Percentiles rank a stretch among this genome's conserved stretches.
phyloP scores from a whole-genome alignment of 2,888 invertebrate genomes.

The Volucella bombylans region DNA sequence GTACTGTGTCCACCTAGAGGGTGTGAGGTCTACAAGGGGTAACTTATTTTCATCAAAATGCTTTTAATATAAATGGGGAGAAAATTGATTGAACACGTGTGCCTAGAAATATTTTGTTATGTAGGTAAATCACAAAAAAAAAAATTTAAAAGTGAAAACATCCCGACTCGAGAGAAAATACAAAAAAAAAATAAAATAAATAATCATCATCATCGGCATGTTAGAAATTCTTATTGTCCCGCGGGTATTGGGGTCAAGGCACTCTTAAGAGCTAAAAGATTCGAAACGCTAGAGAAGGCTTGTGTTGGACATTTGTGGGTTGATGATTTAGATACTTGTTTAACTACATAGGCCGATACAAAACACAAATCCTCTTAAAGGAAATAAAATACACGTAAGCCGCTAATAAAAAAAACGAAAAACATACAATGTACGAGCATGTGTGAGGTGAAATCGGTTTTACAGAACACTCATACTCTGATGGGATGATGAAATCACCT shows the following conservation, averaged over 20 bases:
- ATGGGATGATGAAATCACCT: conserved; percentile 43
- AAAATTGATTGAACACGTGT: conserved; percentile 51
- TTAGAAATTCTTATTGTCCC: conserved; percentile 47
- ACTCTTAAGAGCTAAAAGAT: conserved; percentile 32
- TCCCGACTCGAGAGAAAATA: neutral
- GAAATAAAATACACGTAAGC: conserved; percentile 47
- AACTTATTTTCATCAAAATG: conserved; percentile 16
- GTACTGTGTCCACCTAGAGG: neutral
- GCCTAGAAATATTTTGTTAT: conserved; percentile 38
- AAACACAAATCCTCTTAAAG: conserved; percentile 56
- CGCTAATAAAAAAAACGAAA: conserved; percentile 20
- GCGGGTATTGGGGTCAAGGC: conserved; percentile 67
- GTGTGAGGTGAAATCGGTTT: conserved; percentile 18
- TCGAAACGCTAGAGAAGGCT: conserved; percentile 6
- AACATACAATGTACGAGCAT: conserved; percentile 16
- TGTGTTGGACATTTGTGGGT: conserved; percentile 29
- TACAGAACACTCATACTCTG: conserved; percentile 29
- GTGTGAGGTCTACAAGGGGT: neutral
- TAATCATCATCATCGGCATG: conserved; percentile 19
- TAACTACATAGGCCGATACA: conserved; percentile 48
- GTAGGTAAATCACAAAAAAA: conserved; percentile 19
- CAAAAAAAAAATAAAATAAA: conserved; percentile 18
- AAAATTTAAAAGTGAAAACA: conserved; percentile 6
- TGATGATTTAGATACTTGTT: conserved; percentile 63
- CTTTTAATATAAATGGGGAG: conserved; percentile 31